Evolutionary conservation across 2,888 invertebrate genomes (phyloP), one percentile per base, ranked within the genome.

Genomic region (Schizotus pectinicornis): DNA sequence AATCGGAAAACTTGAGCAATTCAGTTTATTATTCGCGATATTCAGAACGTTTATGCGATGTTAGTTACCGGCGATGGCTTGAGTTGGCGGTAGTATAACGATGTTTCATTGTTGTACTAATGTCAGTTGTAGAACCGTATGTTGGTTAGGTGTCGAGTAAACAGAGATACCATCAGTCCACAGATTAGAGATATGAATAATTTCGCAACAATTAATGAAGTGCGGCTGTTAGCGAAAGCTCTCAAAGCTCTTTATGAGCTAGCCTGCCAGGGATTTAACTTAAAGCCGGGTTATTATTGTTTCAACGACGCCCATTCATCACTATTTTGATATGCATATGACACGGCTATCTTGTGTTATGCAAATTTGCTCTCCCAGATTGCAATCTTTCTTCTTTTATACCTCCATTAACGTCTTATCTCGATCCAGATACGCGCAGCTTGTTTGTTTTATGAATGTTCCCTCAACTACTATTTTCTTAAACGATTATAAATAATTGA

Each of bases 151-250:
- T 65, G 64, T 61, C 62, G 66, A 57, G 70, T 66, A 73, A 71
- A 74, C 71, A 75, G 64, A 76, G 77, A 77, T 77, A 74, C 71
- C 74, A 77, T 77, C 77, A 75, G 76, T 75, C 72, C 71, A 76
- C 75, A 77, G 76, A 77, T 77, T 77, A 77, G 67, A 71, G 74
- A 74, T 75, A 77, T 77, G 77, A 77, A 77, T 77, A 77, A 77
- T 77, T 77, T 75, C 73, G 65, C 68, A 68, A 73, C 77, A 74
- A 74, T 76, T 76, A 77, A 77, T 77, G 75, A 74, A 76, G 76
- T 74, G 74, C 70, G 71, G 69, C 70, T 68, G 74, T 71, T 71
- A 67, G 69, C 71, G 67, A 72, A 74, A 74, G 75, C 75, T 71
- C 71, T 74, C 70, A 74, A 74, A 74, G 74, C 75, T 70, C 72